Conservation (phyloP, 35 echinoderm and acorn worm species). For the Hemicentrotus pulcherrimus region DNA sequence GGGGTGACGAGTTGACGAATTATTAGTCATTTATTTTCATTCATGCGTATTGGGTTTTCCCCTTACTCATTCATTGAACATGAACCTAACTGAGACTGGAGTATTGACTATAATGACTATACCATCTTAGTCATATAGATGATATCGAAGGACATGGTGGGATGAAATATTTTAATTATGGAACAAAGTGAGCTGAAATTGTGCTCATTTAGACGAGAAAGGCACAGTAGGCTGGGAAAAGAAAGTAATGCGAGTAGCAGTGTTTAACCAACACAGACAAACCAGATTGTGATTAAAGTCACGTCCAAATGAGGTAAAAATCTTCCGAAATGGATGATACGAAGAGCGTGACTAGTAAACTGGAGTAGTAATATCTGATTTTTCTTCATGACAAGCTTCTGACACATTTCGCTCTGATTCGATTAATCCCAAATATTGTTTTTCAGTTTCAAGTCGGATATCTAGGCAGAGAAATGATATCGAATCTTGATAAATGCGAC, state of each 20-base stretch:
- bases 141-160: neutral
- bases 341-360: neutral
- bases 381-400: neutral
- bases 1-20: neutral
- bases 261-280: neutral
- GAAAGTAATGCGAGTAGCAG: neutral
- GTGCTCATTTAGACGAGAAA: neutral
- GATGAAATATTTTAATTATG: neutral
- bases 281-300: neutral
- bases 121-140: neutral
- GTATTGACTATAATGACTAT: neutral
- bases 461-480: neutral
- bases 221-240: neutral
- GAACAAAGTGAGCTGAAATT: neutral
- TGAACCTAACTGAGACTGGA: no score
- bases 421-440: conserved; percentile 14
- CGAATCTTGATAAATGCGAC: conserved; percentile 1
- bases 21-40: conserved; percentile 15
- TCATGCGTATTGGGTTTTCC: neutral
- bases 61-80: neutral
- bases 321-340: neutral
- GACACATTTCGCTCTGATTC: neutral
- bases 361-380: conserved; percentile 19
- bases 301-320: neutral
- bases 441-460: conserved; percentile 3